Conservation (phyloP, 1,140 invertebrate species). For the Anoplolepis gracilipes region DNA sequence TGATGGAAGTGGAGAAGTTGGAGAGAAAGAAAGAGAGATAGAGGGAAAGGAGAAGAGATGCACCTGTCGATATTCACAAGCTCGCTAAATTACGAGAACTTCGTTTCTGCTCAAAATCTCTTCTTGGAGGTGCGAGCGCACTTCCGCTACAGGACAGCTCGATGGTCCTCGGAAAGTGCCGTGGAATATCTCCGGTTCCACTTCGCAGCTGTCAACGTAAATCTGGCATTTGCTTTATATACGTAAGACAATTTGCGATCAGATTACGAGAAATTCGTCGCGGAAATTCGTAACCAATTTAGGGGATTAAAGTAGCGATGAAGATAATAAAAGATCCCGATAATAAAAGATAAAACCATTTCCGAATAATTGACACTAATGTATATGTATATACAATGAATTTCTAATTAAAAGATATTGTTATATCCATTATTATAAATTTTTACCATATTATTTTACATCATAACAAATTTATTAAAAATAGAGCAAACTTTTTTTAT, state of each 20-base stretch:
- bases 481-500: no score
- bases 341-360: background rate
- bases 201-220: conserved; percentile 19
- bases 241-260: conserved; percentile 25
- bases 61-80: conserved; percentile 67
- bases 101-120: conserved; percentile 63
- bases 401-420: background rate
- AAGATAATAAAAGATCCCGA: no score
- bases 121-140: conserved; percentile 49
- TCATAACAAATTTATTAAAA: background rate
- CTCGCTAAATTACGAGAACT: conserved; percentile 63
- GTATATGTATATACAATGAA: background rate
- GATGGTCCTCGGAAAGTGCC: conserved; percentile 30
- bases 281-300: background rate
- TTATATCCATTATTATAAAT: background rate
- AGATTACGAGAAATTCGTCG: background rate
- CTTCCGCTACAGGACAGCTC: conserved; percentile 33
- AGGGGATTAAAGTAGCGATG: no score
- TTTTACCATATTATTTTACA: background rate
- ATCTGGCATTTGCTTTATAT: conserved; percentile 3
- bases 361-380: background rate
- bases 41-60: background rate
- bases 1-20: background rate
- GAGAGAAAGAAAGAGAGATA: background rate
- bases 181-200: conserved; percentile 25